phyloP scores from a whole-genome alignment of 2,888 invertebrate species.

The Brachypalpus laphriformis region DNA sequence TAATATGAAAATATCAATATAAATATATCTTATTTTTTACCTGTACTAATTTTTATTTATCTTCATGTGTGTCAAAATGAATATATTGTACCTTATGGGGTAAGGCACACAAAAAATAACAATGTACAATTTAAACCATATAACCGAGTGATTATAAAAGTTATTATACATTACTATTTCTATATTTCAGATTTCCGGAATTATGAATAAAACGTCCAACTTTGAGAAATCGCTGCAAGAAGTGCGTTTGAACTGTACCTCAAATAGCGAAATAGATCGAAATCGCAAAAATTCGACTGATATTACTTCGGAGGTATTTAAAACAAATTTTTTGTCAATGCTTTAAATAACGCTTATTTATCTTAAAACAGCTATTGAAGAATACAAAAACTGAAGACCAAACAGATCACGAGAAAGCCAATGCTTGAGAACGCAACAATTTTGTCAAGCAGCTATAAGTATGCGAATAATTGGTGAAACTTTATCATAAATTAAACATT shows the following conservation, averaged over 20 bases:
- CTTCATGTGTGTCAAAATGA: no score
- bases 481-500: not conserved
- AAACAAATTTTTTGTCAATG: not conserved
- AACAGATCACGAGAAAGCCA: not conserved
- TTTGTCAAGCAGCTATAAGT: not conserved
- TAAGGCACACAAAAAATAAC: no score
- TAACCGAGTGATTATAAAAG: no score
- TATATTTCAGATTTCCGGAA: conserved; percentile 46
- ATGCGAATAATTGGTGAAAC: not conserved
- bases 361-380: not conserved
- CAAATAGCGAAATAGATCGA: conserved; percentile 17
- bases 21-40: no score
- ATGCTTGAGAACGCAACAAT: not conserved
- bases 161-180: no score
- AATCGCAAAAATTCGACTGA: conserved; percentile 35
- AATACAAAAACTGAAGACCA: not conserved
- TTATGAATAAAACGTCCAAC: conserved; percentile 49
- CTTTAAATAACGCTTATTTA: not conserved
- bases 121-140: no score
- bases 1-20: no score
- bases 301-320: conserved; percentile 28
- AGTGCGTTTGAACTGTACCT: conserved; percentile 37
- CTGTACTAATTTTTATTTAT: no score
- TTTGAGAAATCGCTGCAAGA: conserved; percentile 52
- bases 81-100: no score